phyloP scores from a whole-genome alignment of 2,113 vertebrate genomes.

The Halcyon malimbica region DNA sequence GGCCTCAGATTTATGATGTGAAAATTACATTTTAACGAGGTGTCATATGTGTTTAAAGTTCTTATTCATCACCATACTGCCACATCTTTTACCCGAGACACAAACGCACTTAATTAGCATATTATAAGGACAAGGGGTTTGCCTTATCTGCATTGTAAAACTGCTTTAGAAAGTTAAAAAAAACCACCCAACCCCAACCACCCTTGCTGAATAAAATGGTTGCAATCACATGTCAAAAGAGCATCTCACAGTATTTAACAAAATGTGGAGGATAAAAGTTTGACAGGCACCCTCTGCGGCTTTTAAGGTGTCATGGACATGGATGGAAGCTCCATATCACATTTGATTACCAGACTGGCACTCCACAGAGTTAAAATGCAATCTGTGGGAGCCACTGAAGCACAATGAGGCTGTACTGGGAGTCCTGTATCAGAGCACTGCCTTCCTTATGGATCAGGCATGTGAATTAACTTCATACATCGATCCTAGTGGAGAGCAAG shows the following conservation, averaged over 20 bases:
- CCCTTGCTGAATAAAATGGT: background rate
- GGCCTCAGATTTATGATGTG: conserved; percentile 75
- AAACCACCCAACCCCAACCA: background rate
- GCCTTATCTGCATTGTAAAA: conserved; percentile 69
- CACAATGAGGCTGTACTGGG: background rate
- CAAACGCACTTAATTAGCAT: conserved; percentile 75
- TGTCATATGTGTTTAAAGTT: conserved; percentile 81
- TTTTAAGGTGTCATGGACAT: background rate
- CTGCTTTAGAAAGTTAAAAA: background rate
- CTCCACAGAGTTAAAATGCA: background rate
- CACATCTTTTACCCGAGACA: conserved; percentile 66
- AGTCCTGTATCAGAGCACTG: background rate
- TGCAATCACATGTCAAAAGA: background rate
- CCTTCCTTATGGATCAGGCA: background rate
- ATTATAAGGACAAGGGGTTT: conserved; percentile 72
- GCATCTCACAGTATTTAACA: background rate
- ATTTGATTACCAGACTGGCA: background rate
- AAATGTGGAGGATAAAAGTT: background rate
- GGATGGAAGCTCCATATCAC: background rate
- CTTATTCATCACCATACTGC: conserved; percentile 76
- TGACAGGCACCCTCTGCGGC: background rate
- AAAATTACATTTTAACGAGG: conserved; percentile 83
- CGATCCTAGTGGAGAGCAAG: background rate
- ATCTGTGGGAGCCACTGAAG: background rate
- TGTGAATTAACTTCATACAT: background rate